Evolutionary conservation across 2,888 invertebrate genomes (phyloP).

Genomic region (Anodontia alba): DNA sequence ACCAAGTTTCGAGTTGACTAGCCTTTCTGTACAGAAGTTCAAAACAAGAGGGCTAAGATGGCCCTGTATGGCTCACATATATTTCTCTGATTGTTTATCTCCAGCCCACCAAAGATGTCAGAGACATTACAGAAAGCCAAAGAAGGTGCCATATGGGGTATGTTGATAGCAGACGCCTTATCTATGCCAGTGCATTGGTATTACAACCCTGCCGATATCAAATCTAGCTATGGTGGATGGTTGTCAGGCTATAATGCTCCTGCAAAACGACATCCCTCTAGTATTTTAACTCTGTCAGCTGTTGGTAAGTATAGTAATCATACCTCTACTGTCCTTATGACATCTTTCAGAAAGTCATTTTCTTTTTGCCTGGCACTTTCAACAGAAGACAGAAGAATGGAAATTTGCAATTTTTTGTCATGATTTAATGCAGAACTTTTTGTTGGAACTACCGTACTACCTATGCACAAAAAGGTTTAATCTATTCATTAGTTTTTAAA

Average conservation of each 20-base stretch:
- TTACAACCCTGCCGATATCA: slow-evolving; percentile 78
- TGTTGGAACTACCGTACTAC: too few species aligned
- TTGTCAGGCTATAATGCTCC: slow-evolving; percentile 77
- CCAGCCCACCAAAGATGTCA: slow-evolving; percentile 54
- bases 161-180: slow-evolving; percentile 77
- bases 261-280: slow-evolving; percentile 75
- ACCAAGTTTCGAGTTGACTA: too few species aligned
- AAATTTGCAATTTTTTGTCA: too few species aligned
- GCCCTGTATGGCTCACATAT: too few species aligned
- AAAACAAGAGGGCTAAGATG: too few species aligned
- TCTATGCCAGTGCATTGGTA: slow-evolving; percentile 83
- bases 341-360: too few species aligned
- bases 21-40: too few species aligned
- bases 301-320: slow-evolving; percentile 76
- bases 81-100: too few species aligned
- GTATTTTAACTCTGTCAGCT: slow-evolving; percentile 77
- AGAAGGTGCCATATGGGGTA: slow-evolving; percentile 77
- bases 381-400: neutral
- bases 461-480: too few species aligned
- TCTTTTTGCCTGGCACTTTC: neutral
- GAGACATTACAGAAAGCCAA: slow-evolving; percentile 64
- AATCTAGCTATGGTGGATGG: slow-evolving; percentile 75
- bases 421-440: too few species aligned
- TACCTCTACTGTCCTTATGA: too few species aligned
- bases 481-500: too few species aligned